Conservation (phyloP, 1,140 invertebrate genomes). For the Micrasema longulum region DNA sequence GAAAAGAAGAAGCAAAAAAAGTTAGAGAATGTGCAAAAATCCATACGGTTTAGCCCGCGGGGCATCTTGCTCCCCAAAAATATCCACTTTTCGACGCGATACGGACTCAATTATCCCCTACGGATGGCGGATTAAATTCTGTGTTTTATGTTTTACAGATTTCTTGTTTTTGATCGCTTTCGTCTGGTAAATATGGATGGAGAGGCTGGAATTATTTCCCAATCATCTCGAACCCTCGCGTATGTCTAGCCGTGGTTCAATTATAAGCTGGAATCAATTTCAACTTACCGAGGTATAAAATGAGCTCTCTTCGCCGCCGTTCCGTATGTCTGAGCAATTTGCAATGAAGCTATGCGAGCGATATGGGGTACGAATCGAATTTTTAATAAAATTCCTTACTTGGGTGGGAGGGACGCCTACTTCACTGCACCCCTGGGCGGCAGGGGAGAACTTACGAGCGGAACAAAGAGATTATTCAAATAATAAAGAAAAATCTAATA, state of each 20-base stretch:
- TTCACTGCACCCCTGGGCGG: constrained; percentile 9
- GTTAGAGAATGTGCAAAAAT: not conserved
- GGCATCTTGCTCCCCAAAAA: constrained; percentile 44
- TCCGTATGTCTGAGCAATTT: constrained; percentile 38
- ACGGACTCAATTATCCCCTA: constrained; percentile 48
- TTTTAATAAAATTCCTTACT: constrained; percentile 48
- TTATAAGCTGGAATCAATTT: constrained; percentile 55
- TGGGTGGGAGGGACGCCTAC: constrained; percentile 4
- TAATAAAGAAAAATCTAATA: not conserved
- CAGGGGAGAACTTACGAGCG: not conserved
- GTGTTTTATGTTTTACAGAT: constrained; percentile 54
- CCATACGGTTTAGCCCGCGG: constrained; percentile 31
- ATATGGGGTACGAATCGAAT: constrained; percentile 44
- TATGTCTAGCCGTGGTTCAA: constrained; percentile 53
- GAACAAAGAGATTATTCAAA: constrained; percentile 36
- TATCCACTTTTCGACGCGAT: constrained; percentile 20
- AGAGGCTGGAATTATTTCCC: constrained; percentile 45
- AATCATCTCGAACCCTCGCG: constrained; percentile 52
- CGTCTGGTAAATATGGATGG: constrained; percentile 48
- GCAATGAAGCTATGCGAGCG: constrained; percentile 20
- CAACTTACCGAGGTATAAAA: constrained; percentile 53
- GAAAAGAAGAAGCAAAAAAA: constrained; percentile 7
- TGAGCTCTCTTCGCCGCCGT: constrained; percentile 43
- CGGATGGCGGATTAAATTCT: constrained; percentile 51
- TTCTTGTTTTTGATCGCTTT: constrained; percentile 54